Evolutionary conservation across 2,113 vertebrate species (phyloP).

Genomic region (Perca fluviatilis): DNA sequence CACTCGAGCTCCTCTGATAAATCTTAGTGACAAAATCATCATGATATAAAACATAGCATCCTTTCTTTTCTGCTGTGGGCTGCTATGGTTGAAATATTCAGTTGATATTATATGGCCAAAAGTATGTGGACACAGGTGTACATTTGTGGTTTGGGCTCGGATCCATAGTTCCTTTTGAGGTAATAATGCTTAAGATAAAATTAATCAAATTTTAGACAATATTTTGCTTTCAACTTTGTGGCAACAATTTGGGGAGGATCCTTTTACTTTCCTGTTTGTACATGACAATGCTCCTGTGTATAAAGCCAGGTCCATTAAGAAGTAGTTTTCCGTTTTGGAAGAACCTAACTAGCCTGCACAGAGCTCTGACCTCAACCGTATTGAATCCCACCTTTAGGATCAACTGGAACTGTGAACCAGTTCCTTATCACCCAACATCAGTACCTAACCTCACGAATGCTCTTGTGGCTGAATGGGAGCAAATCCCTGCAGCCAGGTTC

Average conservation of each 20-base stretch:
- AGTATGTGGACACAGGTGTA: neutral
- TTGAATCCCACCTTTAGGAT: neutral
- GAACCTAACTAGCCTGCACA: neutral
- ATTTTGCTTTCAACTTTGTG: neutral
- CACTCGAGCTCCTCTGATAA: too few relatives aligned
- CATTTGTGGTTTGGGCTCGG: neutral
- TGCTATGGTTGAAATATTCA: neutral
- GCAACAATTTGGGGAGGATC: too few relatives aligned
- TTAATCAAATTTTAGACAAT: neutral
- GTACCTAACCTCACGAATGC: neutral
- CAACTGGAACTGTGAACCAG: neutral
- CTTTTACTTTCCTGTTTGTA: neutral
- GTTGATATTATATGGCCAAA: too few relatives aligned
- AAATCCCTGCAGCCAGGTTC: neutral
- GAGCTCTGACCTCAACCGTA: neutral
- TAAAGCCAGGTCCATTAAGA: neutral
- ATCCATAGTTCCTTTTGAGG: neutral
- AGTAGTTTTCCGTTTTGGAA: neutral
- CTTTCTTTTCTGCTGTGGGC: neutral
- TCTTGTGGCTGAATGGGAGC: neutral
- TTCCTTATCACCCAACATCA: neutral
- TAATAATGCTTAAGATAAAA: neutral
- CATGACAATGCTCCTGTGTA: neutral
- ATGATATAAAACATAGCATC: neutral
- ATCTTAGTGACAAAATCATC: slow-evolving; percentile 1